Evolutionary conservation across 1,140 invertebrate species (phyloP), one percentile per base, ranked within the genome.

Genomic region (Euura saliciscinereae): DNA sequence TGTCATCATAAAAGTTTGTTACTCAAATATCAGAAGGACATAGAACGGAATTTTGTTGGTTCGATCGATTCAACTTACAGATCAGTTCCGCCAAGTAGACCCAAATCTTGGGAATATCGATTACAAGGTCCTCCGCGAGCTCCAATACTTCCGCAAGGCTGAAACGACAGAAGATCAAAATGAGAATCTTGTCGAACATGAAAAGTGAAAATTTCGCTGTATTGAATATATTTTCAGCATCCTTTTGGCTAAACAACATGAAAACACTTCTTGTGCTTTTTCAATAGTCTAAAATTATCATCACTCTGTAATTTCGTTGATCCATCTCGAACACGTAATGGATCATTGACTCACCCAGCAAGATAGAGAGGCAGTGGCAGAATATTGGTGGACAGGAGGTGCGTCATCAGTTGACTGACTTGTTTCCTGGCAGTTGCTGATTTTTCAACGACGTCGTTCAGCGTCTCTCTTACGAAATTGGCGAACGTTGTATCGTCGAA

Each of bases 41-140:
- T 66, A 11, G 65, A 73, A 59, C n/a, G 10, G 44, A 68, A 72
- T 8, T 70, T 66, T 44, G 69, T 51, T 13, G 5, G 70, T 68
- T 2, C 71, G 42, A 70, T 75, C 64, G 80, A 45, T 28, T 73
- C 69, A 69, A 80, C 84, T 88, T 88, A 91, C 91, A 85, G 76
- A 91, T 78, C 79, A 93, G 88, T 84, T 94, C 90, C 7, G 90
- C 90, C 77, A 94, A 84, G 79, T 93, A 94, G 45, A 88, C 83
- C 91, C 91, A 94, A 64, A 94, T 86, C 77, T 90, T 91, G n/a
- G 94, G 94, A 85, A 95, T 91, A 88, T 95, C 94, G 75, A 94
- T 91, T 65, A 90, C 85, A 77, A 94, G 85, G 78, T 95, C 93
- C 67, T 91, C 89, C 6, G 90, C 89, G 73, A 81, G 78, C 74